Evolutionary conservation across 1,140 invertebrate species (phyloP), one percentile per base, ranked within the genome.

Genomic region (Drosophila orena): DNA sequence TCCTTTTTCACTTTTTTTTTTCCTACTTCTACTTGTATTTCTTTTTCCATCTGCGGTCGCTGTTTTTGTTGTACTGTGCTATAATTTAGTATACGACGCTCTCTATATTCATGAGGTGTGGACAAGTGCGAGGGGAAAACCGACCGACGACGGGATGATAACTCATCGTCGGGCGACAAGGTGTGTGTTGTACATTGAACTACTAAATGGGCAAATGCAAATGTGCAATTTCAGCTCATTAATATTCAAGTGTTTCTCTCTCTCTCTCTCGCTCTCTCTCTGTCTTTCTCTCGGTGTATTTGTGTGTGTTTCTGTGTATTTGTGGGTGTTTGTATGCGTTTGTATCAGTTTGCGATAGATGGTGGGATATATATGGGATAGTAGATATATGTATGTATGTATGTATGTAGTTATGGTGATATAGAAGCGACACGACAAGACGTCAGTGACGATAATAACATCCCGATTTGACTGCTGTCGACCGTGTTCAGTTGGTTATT

Each of bases 151-250:
- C 43, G 55, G 34, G 40, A 37, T 42, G 69, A 73, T 60, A 73
- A 73, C 40, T 62, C 50, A 61, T 71, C 57, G 68, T 53, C 62
- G 49, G 47, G 30, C 47, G 44, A 50, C 47, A 50, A 50, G 43
- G n/a, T 55, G 30, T 49, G 12, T 58, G 47, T 62, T 69, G 47
- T 59, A 68, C 55, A 59, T 68, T 71, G 56, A 60, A 73, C 65
- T 61, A 50, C 38, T 75, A 46, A 52, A 44, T 69, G 49, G 50
- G 49, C 49, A 58, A 75, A 66, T 76, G 71, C 44, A 76, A 76
- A 66, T 74, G 47, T 74, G 70, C 70, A 73, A 61, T 73, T 74
- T 54, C 35, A 75, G 20, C 60, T 76, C 72, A 66, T 76, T 76
- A 76, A 76, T 76, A 76, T 74, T 76, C 70, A 56, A 55, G 50